Evolutionary conservation across 2,888 invertebrate genomes (phyloP).

Genomic region (Mesochorus sp.): DNA sequence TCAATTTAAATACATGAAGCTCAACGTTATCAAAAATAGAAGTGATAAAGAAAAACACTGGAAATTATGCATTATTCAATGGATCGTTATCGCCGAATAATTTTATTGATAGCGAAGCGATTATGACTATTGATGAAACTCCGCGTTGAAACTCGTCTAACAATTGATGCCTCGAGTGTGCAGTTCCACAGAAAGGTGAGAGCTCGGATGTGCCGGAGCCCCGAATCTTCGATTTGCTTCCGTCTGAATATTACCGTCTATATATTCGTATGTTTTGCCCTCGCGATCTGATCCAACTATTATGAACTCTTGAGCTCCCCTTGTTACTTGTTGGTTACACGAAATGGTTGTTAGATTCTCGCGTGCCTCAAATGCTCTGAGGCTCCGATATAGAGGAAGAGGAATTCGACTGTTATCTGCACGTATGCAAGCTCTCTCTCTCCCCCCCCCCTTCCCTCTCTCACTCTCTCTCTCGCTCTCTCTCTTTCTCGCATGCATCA

Average conservation of each 20-base stretch:
- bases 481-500: too few species aligned
- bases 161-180: slow-evolving; percentile 43
- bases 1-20: too few species aligned
- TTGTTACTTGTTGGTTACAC: slow-evolving; percentile 35
- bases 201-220: slow-evolving; percentile 20
- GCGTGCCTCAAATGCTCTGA: slow-evolving; percentile 53
- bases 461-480: slow-evolving; percentile 9
- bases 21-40: too few species aligned
- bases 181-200: background rate
- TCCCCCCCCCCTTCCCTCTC: background rate
- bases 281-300: slow-evolving; percentile 15
- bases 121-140: slow-evolving; percentile 45
- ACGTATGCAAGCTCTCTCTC: too few species aligned
- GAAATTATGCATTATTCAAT: background rate
- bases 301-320: slow-evolving; percentile 9
- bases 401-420: slow-evolving; percentile 44
- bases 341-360: slow-evolving; percentile 54
- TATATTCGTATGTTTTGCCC: slow-evolving; percentile 7
- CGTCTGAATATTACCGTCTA: slow-evolving; percentile 22
- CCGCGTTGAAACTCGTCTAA: slow-evolving; percentile 29
- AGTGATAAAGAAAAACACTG: too few species aligned
- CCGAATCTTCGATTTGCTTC: slow-evolving; percentile 39
- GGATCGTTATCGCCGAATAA: background rate
- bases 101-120: slow-evolving; percentile 14
- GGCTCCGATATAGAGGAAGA: slow-evolving; percentile 16